These are phyloP conservation scores for Caretta caretta DNA, from an alignment of 2,113 vertebrate species.

Conservation along the genomic window DNA sequence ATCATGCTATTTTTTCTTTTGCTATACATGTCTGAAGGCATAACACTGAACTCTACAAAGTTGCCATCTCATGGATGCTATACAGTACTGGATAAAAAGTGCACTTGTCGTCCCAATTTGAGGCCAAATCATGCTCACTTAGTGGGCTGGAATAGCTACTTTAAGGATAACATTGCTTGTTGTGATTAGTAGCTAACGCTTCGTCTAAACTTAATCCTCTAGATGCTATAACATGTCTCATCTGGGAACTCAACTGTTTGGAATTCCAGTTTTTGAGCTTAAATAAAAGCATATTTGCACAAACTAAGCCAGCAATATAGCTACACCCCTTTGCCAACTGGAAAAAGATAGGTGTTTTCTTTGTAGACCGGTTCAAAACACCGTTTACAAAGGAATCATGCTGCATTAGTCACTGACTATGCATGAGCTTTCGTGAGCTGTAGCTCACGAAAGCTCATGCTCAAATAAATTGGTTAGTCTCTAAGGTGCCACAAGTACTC, in stretches of 20 bases:
- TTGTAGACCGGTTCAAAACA: conserved; percentile 10
- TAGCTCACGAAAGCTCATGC: too few relatives aligned
- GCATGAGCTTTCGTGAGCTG: too few relatives aligned
- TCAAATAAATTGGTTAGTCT: too few relatives aligned
- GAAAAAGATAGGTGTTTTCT: conserved; percentile 6
- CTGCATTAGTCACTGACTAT: conserved; percentile 26
- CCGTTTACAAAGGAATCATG: conserved; percentile 18
- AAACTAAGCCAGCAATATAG: conserved; percentile 5
- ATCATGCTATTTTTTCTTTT: neutral
- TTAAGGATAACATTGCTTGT: too few relatives aligned
- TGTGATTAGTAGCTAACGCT: conserved; percentile 45
- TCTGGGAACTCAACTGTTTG: conserved; percentile 17
- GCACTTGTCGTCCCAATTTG: conserved; percentile 6
- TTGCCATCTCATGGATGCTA: neutral
- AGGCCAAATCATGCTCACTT: conserved; percentile 37
- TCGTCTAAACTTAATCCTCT: conserved; percentile 47
- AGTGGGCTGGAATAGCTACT: conserved; percentile 25
- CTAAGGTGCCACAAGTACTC: too few relatives aligned
- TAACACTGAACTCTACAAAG: conserved; percentile 11
- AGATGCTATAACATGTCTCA: conserved; percentile 11
- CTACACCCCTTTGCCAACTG: neutral
- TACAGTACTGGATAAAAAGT: neutral
- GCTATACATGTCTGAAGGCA: neutral
- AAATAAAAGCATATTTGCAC: conserved; percentile 38
- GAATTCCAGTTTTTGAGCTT: conserved; percentile 35